A percentile compares a stretch with the other conserved stretches of the same genome.
phyloP scores from a whole-genome alignment of 2,797 vertebrate species.

The Mormyrus hasselquistii region DNA sequence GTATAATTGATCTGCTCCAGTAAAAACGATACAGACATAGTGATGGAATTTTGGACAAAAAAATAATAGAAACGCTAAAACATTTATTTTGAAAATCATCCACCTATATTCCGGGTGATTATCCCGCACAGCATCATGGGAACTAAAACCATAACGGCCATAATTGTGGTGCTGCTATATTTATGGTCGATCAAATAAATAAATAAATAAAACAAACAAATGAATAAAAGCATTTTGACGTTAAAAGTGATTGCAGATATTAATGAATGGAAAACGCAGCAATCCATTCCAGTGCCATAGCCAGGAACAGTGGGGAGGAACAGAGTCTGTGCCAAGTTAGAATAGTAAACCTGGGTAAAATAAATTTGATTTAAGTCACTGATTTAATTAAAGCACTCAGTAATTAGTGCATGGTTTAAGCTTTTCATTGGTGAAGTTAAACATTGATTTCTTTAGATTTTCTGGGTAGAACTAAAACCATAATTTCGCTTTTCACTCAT shows the following conservation, averaged over 20 bases:
- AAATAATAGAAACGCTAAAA: not conserved
- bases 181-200: not conserved
- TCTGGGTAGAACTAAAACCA: not conserved
- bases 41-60: not conserved
- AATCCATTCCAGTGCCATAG: not conserved
- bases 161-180: not conserved
- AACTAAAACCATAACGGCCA: not conserved
- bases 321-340: not conserved
- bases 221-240: not conserved
- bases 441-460: not conserved
- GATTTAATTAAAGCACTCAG: slow-evolving; percentile 1
- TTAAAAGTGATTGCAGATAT: not conserved
- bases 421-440: not conserved
- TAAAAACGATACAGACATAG: not conserved
- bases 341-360: not conserved
- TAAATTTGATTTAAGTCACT: not conserved
- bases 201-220: not conserved
- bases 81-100: not conserved
- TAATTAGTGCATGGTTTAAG: slow-evolving; percentile 3
- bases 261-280: not conserved
- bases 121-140: not conserved
- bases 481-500: not conserved
- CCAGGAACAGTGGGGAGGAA: not conserved
- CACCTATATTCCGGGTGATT: not conserved
- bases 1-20: not conserved